Conservation (phyloP, 1,140 invertebrate genomes). For the Lepidurus couesii region DNA sequence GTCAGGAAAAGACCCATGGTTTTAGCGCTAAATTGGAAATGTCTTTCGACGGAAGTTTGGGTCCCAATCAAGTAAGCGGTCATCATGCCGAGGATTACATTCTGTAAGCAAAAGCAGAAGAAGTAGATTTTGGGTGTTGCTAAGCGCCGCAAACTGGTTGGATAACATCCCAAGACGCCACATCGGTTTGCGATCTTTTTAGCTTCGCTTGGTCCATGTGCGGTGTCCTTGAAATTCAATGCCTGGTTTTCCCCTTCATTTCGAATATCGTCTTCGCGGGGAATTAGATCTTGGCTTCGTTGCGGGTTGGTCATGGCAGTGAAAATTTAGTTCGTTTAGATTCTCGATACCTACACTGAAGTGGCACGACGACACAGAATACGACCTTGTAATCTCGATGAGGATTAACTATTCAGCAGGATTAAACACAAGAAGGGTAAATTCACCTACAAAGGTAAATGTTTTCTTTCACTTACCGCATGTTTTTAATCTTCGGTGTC, state of each 20-base stretch:
- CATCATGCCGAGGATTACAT: slow-evolving; percentile 35
- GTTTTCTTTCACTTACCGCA: too few relatives aligned
- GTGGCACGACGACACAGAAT: too few relatives aligned
- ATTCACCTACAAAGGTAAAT: too few relatives aligned
- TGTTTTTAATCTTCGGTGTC: too few relatives aligned
- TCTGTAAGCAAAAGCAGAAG: slow-evolving; percentile 30
- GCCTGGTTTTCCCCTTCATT: neutral
- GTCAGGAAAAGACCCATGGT: slow-evolving; percentile 35
- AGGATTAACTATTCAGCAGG: too few relatives aligned
- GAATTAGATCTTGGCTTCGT: neutral
- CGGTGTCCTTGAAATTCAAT: slow-evolving; percentile 4
- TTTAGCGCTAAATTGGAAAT: slow-evolving; percentile 38
- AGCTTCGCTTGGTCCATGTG: neutral
- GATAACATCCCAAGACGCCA: slow-evolving; percentile 26
- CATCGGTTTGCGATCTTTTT: slow-evolving; percentile 22
- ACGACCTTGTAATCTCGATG: too few relatives aligned
- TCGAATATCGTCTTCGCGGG: neutral
- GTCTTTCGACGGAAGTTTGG: slow-evolving; percentile 38
- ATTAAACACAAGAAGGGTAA: too few relatives aligned
- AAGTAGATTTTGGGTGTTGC: slow-evolving; percentile 28
- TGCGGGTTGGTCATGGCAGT: neutral
- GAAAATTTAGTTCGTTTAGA: neutral
- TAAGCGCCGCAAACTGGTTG: slow-evolving; percentile 16
- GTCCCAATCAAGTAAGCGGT: slow-evolving; percentile 37
- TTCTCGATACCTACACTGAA: too few relatives aligned